phyloP scores from a whole-genome alignment of 2,797 vertebrate species.

The Hypotaenidia okinawae region DNA sequence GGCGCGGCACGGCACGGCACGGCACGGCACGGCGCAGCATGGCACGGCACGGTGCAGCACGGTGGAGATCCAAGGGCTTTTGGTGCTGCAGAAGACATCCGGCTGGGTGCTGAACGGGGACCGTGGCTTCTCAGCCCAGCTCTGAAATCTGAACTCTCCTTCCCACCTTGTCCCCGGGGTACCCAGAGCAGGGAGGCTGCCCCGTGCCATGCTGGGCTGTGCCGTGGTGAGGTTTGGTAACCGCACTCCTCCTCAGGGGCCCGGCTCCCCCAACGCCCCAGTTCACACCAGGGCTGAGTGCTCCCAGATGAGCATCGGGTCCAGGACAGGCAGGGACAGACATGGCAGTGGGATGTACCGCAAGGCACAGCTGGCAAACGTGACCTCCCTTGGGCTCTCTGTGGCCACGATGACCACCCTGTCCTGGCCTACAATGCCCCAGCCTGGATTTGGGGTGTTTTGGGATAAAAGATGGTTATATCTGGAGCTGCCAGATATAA shows the following conservation, averaged over 20 bases:
- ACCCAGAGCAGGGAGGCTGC: not conserved
- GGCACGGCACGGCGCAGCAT: too few relatives aligned
- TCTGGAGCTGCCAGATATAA: not conserved
- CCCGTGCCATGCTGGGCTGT: not conserved
- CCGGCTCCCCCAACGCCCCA: not conserved
- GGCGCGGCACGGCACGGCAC: too few relatives aligned
- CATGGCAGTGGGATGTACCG: not conserved
- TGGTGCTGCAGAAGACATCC: not conserved
- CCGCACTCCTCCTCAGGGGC: not conserved
- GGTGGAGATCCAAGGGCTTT: accelerated
- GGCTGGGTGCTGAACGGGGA: not conserved
- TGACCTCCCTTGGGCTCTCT: not conserved
- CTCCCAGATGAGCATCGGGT: not conserved
- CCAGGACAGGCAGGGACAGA: not conserved
- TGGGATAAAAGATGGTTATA: not conserved
- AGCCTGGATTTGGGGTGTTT: not conserved
- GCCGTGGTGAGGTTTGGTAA: not conserved
- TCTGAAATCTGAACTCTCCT: not conserved
- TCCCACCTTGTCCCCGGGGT: not conserved
- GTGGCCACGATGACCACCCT: accelerated
- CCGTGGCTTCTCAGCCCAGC: not conserved
- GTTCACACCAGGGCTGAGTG: accelerated
- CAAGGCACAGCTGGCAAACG: not conserved
- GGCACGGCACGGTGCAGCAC: not conserved
- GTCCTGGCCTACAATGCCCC: not conserved